phyloP scores from a whole-genome alignment of 2,797 vertebrate species.

The Chelmon rostratus region DNA sequence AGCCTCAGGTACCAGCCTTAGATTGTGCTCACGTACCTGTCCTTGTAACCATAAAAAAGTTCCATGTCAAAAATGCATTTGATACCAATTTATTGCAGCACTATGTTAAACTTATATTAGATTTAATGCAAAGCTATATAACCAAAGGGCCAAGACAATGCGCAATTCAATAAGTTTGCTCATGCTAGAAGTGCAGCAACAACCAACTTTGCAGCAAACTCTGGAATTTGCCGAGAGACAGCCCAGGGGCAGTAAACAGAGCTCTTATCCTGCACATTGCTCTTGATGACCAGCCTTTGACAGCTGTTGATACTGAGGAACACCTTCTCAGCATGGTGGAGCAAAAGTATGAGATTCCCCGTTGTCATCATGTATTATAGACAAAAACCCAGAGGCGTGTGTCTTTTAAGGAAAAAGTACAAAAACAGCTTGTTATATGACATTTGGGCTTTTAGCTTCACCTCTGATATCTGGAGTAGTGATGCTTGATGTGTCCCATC shows the following conservation, averaged over 20 bases:
- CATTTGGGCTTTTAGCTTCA: conserved; percentile 6
- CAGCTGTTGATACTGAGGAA: neutral
- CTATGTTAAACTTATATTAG: neutral
- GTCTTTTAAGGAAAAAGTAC: neutral
- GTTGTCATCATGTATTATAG: neutral
- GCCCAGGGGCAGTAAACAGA: neutral
- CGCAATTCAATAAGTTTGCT: neutral
- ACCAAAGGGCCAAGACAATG: neutral
- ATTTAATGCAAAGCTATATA: neutral
- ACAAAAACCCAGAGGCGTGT: neutral
- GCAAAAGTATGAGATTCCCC: neutral
- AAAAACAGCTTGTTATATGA: neutral
- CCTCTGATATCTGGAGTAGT: conserved; percentile 11
- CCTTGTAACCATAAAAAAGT: neutral
- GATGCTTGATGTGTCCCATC: neutral
- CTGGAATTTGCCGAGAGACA: neutral
- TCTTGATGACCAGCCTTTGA: neutral
- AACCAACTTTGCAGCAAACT: neutral
- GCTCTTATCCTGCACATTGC: neutral
- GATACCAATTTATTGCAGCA: neutral
- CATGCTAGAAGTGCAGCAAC: too few relatives aligned
- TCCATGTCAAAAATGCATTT: neutral
- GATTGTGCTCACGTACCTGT: neutral
- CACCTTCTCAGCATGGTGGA: neutral
- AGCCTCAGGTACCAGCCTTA: neutral